Evolutionary conservation across 2,113 vertebrate species (phyloP), one percentile per base, ranked within the genome.

Genomic region (Ceuthmochares aereus): DNA sequence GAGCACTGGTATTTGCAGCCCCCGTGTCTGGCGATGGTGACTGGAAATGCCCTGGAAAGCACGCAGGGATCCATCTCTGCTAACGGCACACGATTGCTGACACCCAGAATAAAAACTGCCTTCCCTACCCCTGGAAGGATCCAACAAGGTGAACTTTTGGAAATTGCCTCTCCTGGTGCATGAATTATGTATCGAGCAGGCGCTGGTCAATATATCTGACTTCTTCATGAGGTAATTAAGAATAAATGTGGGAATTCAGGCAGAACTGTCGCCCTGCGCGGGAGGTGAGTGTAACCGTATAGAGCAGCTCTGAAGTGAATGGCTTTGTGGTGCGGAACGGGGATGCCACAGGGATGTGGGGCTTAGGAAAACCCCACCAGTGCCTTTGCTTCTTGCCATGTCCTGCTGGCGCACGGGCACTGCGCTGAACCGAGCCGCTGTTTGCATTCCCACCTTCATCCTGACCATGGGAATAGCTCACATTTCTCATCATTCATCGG

Each of bases 171-270:
- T 87, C 74, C 76, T 45, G 85, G 83, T 32, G 4, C 76, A 87
- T 95, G 84, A 91, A 96, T 96, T 93, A 88, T 79, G 91, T 43
- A 89, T 90, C 1, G n/a, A 88, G 68, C 84, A 66, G 72, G 74
- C 13, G 29, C 77, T 4, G 37, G 89, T 96, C 93, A 80, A 89
- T 95, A 78, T 47, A 92, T 89, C 95, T 90, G 95, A 86, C 78
- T 93, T 76, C 88, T 90, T 77, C 86, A 49, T 0, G 14, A 95
- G 80, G 91, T 95, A 93, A 93, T 96, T 95, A 97, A 69, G 93
- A 85, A 78, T 80, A 84, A 96, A 96, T 83, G 60, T 84, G 90
- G 92, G 90, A 94, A 93, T 85, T 80, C 18, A 87, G 93, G 92
- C 92, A 96, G 93, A 95, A 63, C 84, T 55, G 64, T 14, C 85